These are phyloP conservation scores for Pitta sordida DNA, from an alignment of 2,113 vertebrate genomes.

Conservation along the genomic window DNA sequence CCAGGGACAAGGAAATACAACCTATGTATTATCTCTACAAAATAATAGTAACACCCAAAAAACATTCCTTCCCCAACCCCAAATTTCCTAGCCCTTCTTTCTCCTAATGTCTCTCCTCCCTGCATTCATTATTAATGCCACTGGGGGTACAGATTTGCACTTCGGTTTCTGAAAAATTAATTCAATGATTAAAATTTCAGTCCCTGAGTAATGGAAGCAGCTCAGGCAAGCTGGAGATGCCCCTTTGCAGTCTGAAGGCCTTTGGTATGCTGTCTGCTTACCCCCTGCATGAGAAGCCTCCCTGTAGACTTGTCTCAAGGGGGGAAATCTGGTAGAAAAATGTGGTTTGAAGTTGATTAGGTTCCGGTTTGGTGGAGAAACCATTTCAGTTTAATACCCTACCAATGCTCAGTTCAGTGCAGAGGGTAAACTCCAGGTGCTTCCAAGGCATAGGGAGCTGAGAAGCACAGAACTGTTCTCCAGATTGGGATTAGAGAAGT, in stretches of 20 bases:
- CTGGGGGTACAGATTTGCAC: constrained; percentile 63
- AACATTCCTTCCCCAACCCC: background rate
- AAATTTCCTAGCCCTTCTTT: constrained; percentile 24
- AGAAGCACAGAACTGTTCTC: background rate
- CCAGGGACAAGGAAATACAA: background rate
- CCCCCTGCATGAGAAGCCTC: background rate
- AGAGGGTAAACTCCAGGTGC: background rate
- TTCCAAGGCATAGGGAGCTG: background rate
- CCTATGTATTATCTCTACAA: background rate
- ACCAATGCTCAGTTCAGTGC: background rate
- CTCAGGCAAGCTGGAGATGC: constrained; percentile 33
- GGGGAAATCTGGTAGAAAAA: background rate
- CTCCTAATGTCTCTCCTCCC: constrained; percentile 43
- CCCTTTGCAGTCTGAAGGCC: constrained; percentile 23
- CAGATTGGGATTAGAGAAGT: background rate
- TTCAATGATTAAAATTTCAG: constrained; percentile 73
- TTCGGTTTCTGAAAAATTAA: constrained; percentile 69
- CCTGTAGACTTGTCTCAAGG: background rate
- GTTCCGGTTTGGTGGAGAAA: background rate
- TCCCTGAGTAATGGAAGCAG: constrained; percentile 51
- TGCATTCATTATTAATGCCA: constrained; percentile 56
- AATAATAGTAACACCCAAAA: background rate
- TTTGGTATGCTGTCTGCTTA: background rate
- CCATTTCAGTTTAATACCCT: background rate
- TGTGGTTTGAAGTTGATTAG: background rate